Evolutionary conservation across 64 coral and sea anemone species (phyloP).

Genomic region (Catalaphyllia jardinei): DNA sequence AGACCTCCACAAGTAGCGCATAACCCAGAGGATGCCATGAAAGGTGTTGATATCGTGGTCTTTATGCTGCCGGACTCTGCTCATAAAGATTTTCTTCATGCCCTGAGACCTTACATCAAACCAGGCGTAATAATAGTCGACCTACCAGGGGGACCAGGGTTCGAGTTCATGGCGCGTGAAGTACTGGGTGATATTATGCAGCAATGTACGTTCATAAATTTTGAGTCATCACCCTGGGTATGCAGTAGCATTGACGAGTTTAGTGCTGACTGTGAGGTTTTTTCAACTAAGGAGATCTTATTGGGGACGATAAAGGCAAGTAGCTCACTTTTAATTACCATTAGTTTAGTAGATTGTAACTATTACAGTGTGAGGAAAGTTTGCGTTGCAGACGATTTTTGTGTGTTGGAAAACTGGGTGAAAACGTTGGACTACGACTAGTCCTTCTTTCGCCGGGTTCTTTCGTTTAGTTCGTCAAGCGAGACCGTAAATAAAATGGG

Average conservation of each 20-base stretch:
- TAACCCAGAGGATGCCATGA: conserved; percentile 43
- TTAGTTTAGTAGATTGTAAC: too few species aligned
- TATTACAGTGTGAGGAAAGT: too few species aligned
- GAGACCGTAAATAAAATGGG: too few species aligned
- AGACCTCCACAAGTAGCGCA: conserved; percentile 51
- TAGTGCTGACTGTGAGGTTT: conserved; percentile 4
- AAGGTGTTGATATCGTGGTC: conserved; percentile 27
- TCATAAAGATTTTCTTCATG: conserved; percentile 52
- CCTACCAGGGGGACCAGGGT: conserved; percentile 60
- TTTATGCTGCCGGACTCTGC: conserved; percentile 21
- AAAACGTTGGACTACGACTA: too few species aligned
- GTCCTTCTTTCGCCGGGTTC: too few species aligned
- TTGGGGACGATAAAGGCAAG: conserved; percentile 8
- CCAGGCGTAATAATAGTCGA: conserved; percentile 58
- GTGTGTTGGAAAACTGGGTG: too few species aligned
- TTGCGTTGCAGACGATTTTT: too few species aligned
- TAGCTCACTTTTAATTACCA: not conserved
- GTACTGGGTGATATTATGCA: conserved; percentile 28
- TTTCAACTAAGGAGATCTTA: not conserved
- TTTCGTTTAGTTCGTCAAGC: too few species aligned
- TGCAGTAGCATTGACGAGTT: conserved; percentile 14
- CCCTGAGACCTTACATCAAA: conserved; percentile 36
- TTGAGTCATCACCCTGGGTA: conserved; percentile 74
- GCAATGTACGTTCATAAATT: conserved; percentile 33
- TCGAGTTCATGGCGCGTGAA: conserved; percentile 44